These are phyloP conservation scores for Oenanthe oenanthe DNA, from an alignment of 2,113 vertebrate species.

Conservation along the genomic window DNA sequence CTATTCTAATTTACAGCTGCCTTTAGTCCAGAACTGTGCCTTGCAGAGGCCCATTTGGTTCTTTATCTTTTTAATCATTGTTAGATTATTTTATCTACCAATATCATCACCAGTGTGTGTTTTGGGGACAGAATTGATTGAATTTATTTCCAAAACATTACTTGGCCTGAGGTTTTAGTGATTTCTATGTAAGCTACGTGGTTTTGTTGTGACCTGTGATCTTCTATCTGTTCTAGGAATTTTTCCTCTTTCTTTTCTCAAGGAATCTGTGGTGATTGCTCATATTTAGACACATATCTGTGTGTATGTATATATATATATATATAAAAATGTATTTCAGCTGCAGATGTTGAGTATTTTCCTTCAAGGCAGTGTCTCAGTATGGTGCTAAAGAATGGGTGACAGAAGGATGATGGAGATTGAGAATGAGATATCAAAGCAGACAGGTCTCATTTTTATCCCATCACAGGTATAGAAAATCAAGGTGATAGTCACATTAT, in stretches of 20 bases:
- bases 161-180: not conserved
- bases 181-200: not conserved
- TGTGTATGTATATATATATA: accelerated
- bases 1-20: not conserved
- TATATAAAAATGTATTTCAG: not conserved
- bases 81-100: not conserved
- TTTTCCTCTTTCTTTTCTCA: not conserved
- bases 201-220: not conserved
- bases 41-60: not conserved
- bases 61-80: not conserved
- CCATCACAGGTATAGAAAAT: not conserved
- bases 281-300: not conserved
- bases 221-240: not conserved
- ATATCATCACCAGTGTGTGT: not conserved
- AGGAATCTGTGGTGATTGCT: not conserved
- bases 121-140: not conserved
- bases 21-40: not conserved
- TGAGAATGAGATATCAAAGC: not conserved
- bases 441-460: not conserved
- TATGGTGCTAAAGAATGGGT: not conserved
- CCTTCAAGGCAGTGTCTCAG: not conserved
- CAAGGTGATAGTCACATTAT: not conserved
- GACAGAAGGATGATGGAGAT: not conserved
- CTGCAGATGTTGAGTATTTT: not conserved
- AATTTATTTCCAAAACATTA: not conserved